Conservation (phyloP, 2,888 invertebrate genomes). For the Anorthoa munda region DNA sequence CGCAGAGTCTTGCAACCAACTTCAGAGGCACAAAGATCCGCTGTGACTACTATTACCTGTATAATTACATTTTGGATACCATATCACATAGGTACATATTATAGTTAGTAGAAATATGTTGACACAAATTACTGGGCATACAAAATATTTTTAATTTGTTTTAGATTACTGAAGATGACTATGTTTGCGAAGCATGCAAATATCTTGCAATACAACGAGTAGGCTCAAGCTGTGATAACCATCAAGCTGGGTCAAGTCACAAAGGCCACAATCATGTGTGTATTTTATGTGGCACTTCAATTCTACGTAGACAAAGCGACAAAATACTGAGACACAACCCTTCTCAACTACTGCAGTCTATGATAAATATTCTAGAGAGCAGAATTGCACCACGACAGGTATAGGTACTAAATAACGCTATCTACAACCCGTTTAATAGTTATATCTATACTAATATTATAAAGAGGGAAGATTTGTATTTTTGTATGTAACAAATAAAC, state of each 20-base stretch:
- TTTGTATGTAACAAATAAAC: too few relatives aligned
- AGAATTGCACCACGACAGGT: slow-evolving; percentile 12
- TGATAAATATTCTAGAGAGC: slow-evolving; percentile 10
- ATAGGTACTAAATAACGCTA: not conserved
- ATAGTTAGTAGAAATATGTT: not conserved
- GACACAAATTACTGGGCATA: not conserved
- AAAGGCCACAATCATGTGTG: not conserved
- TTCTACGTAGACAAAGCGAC: slow-evolving; percentile 10
- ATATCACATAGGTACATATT: too few relatives aligned
- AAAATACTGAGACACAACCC: slow-evolving; percentile 9
- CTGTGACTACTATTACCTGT: too few relatives aligned
- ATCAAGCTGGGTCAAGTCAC: not conserved
- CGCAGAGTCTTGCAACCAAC: too few relatives aligned
- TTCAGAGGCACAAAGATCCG: too few relatives aligned
- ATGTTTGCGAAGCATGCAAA: slow-evolving; percentile 7
- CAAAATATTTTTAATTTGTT: slow-evolving; percentile 1
- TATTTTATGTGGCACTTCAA: slow-evolving; percentile 12
- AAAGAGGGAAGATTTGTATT: too few relatives aligned
- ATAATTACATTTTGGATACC: too few relatives aligned
- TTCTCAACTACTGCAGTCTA: slow-evolving; percentile 1
- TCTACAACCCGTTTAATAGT: not conserved
- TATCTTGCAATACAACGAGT: slow-evolving; percentile 3
- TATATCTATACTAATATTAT: too few relatives aligned
- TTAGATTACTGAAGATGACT: slow-evolving; percentile 11
- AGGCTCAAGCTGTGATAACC: not conserved